These are phyloP conservation scores for Arctocebus calabarensis DNA, from an alignment of 2,797 vertebrate species.

Conservation along the genomic window DNA sequence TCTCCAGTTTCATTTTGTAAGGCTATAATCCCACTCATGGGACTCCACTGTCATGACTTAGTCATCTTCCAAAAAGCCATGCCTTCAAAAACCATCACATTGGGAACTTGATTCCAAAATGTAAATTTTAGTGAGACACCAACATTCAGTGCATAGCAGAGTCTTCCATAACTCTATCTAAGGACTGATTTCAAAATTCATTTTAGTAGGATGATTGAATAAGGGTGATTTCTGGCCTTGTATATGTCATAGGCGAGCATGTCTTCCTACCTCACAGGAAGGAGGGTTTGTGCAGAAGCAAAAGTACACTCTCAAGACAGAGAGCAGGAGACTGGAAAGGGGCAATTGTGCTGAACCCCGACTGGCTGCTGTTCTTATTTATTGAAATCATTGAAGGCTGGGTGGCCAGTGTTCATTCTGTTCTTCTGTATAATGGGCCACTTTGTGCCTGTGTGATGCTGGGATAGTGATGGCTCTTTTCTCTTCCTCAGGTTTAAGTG, in stretches of 20 bases:
- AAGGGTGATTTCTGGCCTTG: not conserved
- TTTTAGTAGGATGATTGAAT: not conserved
- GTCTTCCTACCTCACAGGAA: not conserved
- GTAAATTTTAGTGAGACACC: not conserved
- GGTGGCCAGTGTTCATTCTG: not conserved
- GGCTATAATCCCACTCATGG: not conserved
- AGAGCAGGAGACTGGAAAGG: not conserved
- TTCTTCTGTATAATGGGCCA: not conserved
- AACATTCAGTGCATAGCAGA: not conserved
- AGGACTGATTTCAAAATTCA: constrained; percentile 18
- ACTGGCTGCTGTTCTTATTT: not conserved
- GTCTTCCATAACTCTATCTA: not conserved
- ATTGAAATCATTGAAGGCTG: not conserved
- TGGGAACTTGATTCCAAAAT: not conserved
- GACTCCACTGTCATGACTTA: not conserved
- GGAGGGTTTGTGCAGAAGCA: not conserved
- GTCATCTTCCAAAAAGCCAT: not conserved
- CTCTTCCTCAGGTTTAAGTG: not conserved
- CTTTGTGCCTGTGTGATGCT: not conserved
- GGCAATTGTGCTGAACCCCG: no score
- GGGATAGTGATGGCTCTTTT: not conserved
- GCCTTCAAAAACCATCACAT: not conserved
- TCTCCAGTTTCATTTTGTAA: not conserved
- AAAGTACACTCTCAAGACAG: not conserved
- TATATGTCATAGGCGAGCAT: not conserved